Conservation (phyloP, 2,113 vertebrate species). For the Cavia aperea region DNA sequence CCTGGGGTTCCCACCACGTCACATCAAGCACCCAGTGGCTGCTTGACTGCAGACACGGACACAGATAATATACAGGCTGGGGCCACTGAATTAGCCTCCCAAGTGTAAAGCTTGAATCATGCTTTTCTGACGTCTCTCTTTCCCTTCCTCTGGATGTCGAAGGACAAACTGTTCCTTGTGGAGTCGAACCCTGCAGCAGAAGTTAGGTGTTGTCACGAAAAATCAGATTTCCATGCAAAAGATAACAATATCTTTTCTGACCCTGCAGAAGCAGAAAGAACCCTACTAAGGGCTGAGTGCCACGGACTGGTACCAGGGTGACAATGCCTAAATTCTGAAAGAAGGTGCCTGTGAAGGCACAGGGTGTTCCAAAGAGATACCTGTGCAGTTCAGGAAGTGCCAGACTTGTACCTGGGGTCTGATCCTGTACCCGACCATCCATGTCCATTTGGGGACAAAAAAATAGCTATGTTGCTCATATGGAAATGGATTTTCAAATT, state of each 20-base stretch:
- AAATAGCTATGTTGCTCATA: neutral
- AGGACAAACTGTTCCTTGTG: neutral
- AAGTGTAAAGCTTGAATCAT: neutral
- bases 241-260: neutral
- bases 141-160: neutral
- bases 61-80: neutral
- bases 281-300: neutral
- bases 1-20: neutral
- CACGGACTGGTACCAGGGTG: neutral
- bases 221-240: neutral
- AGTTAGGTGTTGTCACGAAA: neutral
- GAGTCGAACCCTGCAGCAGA: neutral
- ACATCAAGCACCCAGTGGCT: neutral
- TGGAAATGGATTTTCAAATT: slow-evolving; percentile 2
- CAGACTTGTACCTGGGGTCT: neutral
- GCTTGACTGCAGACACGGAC: neutral
- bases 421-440: neutral
- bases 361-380: neutral
- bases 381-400: rapidly evolving
- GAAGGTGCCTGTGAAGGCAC: neutral
- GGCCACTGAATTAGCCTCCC: neutral
- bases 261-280: neutral
- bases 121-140: neutral
- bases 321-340: neutral
- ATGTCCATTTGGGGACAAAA: neutral